Evolutionary conservation across 2,888 invertebrate genomes (phyloP).

Genomic region (Sinhomidia bicolor): DNA sequence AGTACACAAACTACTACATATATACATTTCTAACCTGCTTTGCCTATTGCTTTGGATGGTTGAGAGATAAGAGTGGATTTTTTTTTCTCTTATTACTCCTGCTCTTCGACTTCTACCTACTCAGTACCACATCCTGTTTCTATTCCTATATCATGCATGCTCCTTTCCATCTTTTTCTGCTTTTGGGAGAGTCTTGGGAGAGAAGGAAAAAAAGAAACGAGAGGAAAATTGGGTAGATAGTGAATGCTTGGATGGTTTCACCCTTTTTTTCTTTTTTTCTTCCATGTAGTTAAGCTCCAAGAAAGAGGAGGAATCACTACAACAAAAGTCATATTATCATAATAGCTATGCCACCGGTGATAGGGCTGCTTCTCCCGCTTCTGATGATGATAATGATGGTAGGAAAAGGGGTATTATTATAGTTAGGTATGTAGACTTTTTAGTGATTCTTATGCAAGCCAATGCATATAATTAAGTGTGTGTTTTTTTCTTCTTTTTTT

Average conservation of each 20-base stretch:
- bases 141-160: not conserved
- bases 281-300: conserved; percentile 33
- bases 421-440: conserved; percentile 6
- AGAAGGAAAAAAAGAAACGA: not conserved
- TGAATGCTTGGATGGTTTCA: not conserved
- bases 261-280: not conserved
- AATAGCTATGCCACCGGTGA: conserved; percentile 12
- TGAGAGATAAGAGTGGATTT: not conserved
- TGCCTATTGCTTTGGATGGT: not conserved
- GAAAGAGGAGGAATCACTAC: conserved; percentile 42
- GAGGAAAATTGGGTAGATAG: not conserved
- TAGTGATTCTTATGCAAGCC: conserved; percentile 19
- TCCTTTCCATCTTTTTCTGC: not conserved
- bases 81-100: too few relatives aligned
- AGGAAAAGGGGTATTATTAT: conserved; percentile 17
- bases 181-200: too few relatives aligned
- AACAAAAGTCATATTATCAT: conserved; percentile 41
- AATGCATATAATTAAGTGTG: conserved; percentile 54
- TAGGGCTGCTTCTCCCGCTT: not conserved
- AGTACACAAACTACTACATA: not conserved
- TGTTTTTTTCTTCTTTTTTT: conserved; percentile 18
- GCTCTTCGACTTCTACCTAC: not conserved
- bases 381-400: conserved; percentile 10
- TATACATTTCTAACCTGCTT: not conserved
- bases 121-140: not conserved